Evolutionary conservation across 2,888 invertebrate genomes (phyloP).

Genomic region (Folsomia manolachei): DNA sequence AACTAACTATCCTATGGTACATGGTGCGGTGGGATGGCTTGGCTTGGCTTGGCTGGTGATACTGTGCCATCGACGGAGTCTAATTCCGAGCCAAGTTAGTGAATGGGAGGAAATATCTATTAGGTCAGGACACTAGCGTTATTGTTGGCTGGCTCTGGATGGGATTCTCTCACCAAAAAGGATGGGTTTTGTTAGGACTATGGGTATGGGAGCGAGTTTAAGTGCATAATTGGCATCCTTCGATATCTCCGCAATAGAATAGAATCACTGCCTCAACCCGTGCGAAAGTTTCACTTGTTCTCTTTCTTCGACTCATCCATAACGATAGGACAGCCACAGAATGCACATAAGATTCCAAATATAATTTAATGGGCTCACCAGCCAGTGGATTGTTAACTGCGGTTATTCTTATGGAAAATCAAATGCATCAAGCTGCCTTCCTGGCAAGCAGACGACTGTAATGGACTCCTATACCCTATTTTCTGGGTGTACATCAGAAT

Average conservation of each 20-base stretch:
- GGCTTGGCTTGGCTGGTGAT: no score
- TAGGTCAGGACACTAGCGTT: neutral
- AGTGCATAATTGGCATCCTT: constrained; percentile 11
- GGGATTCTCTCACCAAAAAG: neutral
- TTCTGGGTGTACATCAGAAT: neutral
- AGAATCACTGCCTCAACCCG: neutral
- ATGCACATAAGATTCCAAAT: constrained; percentile 19
- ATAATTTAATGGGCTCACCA: constrained; percentile 21
- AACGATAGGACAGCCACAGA: constrained; percentile 19
- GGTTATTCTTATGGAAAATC: constrained; percentile 23
- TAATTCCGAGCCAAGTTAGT: neutral
- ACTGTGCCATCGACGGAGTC: constrained; percentile 1
- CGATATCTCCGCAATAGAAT: constrained; percentile 2
- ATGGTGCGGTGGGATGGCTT: no score
- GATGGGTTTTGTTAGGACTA: constrained; percentile 3
- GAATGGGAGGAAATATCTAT: neutral
- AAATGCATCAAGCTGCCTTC: constrained; percentile 16
- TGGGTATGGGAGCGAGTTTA: neutral
- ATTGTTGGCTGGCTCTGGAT: neutral
- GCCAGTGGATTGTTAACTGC: constrained; percentile 14
- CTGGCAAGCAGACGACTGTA: neutral
- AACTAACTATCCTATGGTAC: no score
- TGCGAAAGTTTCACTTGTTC: neutral
- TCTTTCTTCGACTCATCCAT: constrained; percentile 2
- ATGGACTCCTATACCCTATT: neutral